phyloP scores from a whole-genome alignment of 1,140 invertebrate genomes.

The Drosophila novamexicana region DNA sequence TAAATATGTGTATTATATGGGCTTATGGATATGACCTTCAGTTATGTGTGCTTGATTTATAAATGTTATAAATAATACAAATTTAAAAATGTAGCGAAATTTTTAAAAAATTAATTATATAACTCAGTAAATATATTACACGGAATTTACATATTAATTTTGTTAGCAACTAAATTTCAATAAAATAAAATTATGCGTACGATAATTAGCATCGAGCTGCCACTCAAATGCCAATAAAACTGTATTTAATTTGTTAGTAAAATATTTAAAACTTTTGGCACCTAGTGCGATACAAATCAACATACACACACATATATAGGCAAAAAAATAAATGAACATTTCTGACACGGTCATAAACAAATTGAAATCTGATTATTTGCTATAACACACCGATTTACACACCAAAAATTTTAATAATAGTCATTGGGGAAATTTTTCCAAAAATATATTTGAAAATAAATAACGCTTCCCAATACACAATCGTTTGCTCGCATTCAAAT shows the following conservation, averaged over 20 bases:
- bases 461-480: too few relatives aligned
- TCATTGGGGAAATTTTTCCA: background rate
- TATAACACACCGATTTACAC: slow-evolving; percentile 8
- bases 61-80: background rate
- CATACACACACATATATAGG: background rate
- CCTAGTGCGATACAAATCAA: slow-evolving; percentile 29
- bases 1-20: slow-evolving; percentile 22
- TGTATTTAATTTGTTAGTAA: slow-evolving; percentile 17
- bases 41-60: slow-evolving; percentile 2
- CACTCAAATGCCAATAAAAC: slow-evolving; percentile 3
- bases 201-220: background rate
- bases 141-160: background rate
- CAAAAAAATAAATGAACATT: background rate
- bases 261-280: slow-evolving; percentile 24
- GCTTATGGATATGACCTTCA: slow-evolving; percentile 36
- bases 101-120: background rate
- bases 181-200: background rate
- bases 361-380: slow-evolving; percentile 6
- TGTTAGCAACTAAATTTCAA: background rate
- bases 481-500: background rate
- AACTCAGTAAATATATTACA: background rate
- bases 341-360: slow-evolving; percentile 9
- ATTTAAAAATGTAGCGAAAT: slow-evolving; percentile 2
- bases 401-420: slow-evolving; percentile 31
- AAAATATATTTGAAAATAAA: background rate